phyloP scores from a whole-genome alignment of 1,140 invertebrate species.

The Heterodera carotae region DNA sequence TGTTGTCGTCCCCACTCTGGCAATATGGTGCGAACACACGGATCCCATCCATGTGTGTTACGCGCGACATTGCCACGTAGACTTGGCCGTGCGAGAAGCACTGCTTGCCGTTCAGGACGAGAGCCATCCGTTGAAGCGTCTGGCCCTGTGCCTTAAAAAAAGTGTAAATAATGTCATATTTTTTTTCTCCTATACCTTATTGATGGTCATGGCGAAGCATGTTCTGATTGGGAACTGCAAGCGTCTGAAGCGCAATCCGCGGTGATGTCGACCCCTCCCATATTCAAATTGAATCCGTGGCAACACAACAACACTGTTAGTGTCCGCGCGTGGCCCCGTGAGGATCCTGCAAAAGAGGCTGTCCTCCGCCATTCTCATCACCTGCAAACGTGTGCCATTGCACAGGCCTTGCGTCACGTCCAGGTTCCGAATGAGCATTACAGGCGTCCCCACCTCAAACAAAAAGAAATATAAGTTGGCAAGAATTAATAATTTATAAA shows the following conservation, averaged over 20 bases:
- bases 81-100: slow-evolving; percentile 7
- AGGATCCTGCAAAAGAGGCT: not conserved
- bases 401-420: too few species aligned
- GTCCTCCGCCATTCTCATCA: not conserved
- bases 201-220: slow-evolving; percentile 70
- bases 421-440: too few species aligned
- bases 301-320: not conserved
- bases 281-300: slow-evolving; percentile 10
- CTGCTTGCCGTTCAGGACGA: slow-evolving; percentile 56
- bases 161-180: not conserved
- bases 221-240: slow-evolving; percentile 69
- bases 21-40: not conserved
- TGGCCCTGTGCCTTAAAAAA: slow-evolving; percentile 68
- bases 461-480: not conserved
- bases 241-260: slow-evolving; percentile 36
- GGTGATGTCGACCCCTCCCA: not conserved
- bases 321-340: not conserved
- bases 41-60: slow-evolving; percentile 8
- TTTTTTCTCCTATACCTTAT: slow-evolving; percentile 63
- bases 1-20: not conserved
- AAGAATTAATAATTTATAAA: not conserved
- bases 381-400: not conserved
- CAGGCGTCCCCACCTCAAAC: not conserved
- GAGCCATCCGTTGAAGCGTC: slow-evolving; percentile 54
- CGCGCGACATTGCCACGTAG: slow-evolving; percentile 1